phyloP scores from a whole-genome alignment of 53 echinoderm and acorn worm species.

The Holothuria leucospilota region DNA sequence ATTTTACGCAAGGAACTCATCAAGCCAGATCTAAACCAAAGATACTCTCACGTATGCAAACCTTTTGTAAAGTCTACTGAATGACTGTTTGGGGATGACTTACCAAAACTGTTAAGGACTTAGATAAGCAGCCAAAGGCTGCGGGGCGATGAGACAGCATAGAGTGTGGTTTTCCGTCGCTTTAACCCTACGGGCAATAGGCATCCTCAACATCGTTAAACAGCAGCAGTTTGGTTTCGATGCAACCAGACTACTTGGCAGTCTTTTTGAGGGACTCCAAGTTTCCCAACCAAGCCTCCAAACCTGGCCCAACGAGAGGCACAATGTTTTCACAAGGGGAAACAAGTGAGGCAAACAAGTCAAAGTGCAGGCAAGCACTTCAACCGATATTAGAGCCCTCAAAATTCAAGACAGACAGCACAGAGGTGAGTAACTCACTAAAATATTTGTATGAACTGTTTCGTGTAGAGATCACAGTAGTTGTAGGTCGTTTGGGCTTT shows the following conservation, averaged over 20 bases:
- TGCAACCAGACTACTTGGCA: background rate
- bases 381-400: no score
- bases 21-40: slow-evolving; percentile 33
- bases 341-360: no score
- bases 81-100: slow-evolving; percentile 33
- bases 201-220: background rate
- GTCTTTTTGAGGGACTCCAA: background rate
- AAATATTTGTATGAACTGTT: background rate
- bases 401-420: no score
- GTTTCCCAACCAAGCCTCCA: background rate
- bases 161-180: background rate
- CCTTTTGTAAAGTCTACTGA: background rate
- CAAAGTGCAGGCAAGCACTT: no score
- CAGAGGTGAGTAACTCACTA: background rate
- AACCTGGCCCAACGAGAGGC: no score
- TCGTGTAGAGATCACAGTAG: no score
- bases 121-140: slow-evolving; percentile 12
- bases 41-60: slow-evolving; percentile 19
- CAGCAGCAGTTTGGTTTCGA: background rate
- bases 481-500: no score
- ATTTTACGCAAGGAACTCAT: slow-evolving; percentile 39
- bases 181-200: background rate
- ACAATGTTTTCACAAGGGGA: no score
- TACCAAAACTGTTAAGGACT: slow-evolving; percentile 13
- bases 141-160: background rate